Percentiles rank a stretch among this genome's conserved stretches.
phyloP scores from a whole-genome alignment of 2,113 vertebrate genomes.

The Neodontobutis hainanensis region DNA sequence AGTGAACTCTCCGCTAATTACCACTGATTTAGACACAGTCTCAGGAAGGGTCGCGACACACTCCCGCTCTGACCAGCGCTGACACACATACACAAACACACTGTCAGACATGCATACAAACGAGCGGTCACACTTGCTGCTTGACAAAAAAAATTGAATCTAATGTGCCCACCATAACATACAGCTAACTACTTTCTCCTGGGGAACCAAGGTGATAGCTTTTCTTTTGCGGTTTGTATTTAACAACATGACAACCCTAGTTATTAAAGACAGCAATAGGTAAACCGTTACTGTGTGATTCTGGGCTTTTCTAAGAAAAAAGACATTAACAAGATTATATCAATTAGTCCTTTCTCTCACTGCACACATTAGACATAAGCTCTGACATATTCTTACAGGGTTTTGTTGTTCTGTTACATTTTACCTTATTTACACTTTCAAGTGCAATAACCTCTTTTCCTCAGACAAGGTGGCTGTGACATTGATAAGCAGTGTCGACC shows the following conservation, averaged over 20 bases:
- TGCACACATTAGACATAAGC: too few relatives aligned
- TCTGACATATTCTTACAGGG: too few relatives aligned
- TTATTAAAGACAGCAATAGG: slow-evolving; percentile 4
- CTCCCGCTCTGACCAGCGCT: slow-evolving; percentile 50
- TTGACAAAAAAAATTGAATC: slow-evolving; percentile 34
- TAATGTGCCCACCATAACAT: slow-evolving; percentile 22
- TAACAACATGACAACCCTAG: neutral
- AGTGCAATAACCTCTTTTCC: slow-evolving; percentile 36
- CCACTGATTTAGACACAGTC: slow-evolving; percentile 75
- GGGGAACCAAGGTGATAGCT: slow-evolving; percentile 1
- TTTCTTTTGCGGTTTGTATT: neutral
- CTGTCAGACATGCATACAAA: slow-evolving; percentile 46
- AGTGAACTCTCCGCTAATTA: slow-evolving; percentile 78
- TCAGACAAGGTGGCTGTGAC: slow-evolving; percentile 52
- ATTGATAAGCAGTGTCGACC: slow-evolving; percentile 45
- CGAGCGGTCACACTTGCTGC: slow-evolving; percentile 34
- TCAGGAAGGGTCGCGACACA: slow-evolving; percentile 68
- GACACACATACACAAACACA: slow-evolving; percentile 38
- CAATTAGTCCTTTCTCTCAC: too few relatives aligned
- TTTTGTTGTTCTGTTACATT: neutral
- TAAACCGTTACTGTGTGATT: slow-evolving; percentile 18
- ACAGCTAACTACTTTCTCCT: neutral
- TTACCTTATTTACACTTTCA: slow-evolving; percentile 6
- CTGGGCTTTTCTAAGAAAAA: neutral
- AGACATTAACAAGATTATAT: too few relatives aligned